Base-by-base conservation (phyloP, 2,888 invertebrate genomes). In the Sepioteuthis lessoniana region DNA sequence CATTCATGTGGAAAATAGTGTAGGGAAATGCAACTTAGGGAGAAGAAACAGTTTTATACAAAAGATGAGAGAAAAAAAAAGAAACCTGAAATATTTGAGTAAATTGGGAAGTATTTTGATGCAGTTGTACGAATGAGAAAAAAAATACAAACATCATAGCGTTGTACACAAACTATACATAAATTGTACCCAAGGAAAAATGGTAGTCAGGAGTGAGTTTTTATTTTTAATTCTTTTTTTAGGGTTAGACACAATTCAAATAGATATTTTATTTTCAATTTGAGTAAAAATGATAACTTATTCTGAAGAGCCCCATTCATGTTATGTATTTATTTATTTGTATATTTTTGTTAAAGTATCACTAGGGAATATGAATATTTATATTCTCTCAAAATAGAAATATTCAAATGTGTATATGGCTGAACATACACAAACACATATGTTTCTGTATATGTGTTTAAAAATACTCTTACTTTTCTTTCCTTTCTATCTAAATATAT, bases 1-100 rank as follows among this genome's bases (percentile, higher is more conserved):
- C 76, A 76, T 35, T 76, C 76, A 76, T n/a, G n/a, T 35, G n/a
- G 76, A 76, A 76, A 76, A 76, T 76, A n/a, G 76, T 76, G n/a
- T n/a, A n/a, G 76, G 76, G 76, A 76, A 76, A 76, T 76, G 1
- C n/a, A 35, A 76, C 76, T 76, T 76, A 76, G 76, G 76, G 76
- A 76, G n/a, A 76, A 76, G n/a, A 76, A 76, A 76, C 76, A 4
- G n/a, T 35, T 76, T 35, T 16, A 16, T 13, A 0, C 8, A 76
- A 76, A 76, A 25, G 76, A 8, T 31, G n/a, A 0, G n/a, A n/a
- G n/a, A 76, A 76, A 35, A n/a, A 76, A 16, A 76, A 16, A 76
- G 13, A 35, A 16, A 35, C 16, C 1, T 10, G 16, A 19, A 76
- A 76, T 76, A 76, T n/a, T n/a, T 16, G 76, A 76, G 76, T 76